Base-by-base conservation (phyloP, 1,140 invertebrate genomes). In the Panulirus ornatus region DNA sequence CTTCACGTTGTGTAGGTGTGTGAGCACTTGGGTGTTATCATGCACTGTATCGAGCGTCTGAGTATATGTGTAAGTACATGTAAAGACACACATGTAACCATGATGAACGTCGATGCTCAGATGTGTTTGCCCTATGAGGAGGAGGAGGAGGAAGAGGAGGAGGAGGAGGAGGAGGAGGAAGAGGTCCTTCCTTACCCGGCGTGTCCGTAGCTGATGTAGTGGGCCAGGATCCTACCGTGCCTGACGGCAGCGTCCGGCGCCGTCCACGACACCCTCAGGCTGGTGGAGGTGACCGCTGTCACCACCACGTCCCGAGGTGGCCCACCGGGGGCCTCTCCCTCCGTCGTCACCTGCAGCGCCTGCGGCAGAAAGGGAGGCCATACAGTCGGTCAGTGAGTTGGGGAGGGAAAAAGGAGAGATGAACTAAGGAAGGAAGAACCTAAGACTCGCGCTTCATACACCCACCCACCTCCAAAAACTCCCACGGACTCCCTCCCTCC, bases 191-290 rank as follows among this genome's bases (percentile, higher is more conserved):
- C 73, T 47, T 70, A 90, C 88, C 83, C 88, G 9, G 63, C 34
- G 16, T 76, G 27, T 27, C 88, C 94, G 91, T 94, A 95, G 5
- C 94, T 94, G 30, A 95, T 93, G 90, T 94, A 94, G 91, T 95
- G 95, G 8, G 94, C 94, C n/a, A 93, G 92, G 34, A 90, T 79
- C 40, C 75, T 42, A 8, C 88, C 88, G 63, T 90, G 82, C 30
- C 71, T 73, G 27, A 84, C 27, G 16, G 70, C 96, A 71, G 96
- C 95, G 92, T 96, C 95, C 83, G 98, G 97, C 91, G 97, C 97
- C 94, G 98, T 98, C 98, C 98, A 99, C 85, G 96, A 97, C 1
- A 99, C 97, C 93, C 97, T 96, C 83, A 99, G 95, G 0, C 97
- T 97, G 91, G 98, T 97, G 93, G 88, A 90, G 51, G 98, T 97